These are phyloP conservation scores for Lepidocyrtoides sp. DNA, from an alignment of 2,888 invertebrate species.

Conservation along the genomic window DNA sequence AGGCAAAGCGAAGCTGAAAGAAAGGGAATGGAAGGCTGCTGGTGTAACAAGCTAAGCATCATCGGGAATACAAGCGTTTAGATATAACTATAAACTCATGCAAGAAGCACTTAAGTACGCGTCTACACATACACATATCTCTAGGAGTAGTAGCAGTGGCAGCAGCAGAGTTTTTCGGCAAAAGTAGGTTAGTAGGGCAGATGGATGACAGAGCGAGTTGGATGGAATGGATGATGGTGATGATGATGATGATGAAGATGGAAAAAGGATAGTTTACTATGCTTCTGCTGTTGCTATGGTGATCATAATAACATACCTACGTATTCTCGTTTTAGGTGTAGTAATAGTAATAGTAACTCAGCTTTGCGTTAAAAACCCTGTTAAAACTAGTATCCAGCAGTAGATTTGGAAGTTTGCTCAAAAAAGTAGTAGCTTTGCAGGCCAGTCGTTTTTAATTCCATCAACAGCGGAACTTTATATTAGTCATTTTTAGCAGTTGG, in stretches of 20 bases:
- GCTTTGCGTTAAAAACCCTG: too few relatives aligned
- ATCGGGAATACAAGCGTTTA: background rate
- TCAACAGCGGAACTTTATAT: too few relatives aligned
- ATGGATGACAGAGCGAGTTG: constrained; percentile 83
- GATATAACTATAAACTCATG: background rate
- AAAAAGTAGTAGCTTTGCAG: too few relatives aligned
- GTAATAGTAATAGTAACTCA: background rate
- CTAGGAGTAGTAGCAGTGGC: background rate
- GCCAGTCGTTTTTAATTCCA: too few relatives aligned
- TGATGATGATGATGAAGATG: constrained; percentile 15
- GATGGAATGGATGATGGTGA: constrained; percentile 33
- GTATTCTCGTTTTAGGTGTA: background rate
- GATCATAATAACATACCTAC: too few relatives aligned
- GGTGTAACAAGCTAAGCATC: background rate
- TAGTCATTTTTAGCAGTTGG: too few relatives aligned
- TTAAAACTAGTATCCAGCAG: too few relatives aligned
- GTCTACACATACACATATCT: too few relatives aligned
- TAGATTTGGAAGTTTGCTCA: too few relatives aligned
- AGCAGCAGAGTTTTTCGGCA: constrained; percentile 81
- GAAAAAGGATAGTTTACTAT: constrained; percentile 24
- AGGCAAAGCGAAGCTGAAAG: background rate
- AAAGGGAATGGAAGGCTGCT: background rate
- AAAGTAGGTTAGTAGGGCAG: constrained; percentile 85
- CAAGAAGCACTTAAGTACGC: background rate
- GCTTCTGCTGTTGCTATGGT: background rate